These are phyloP conservation scores for Acrocyrtus sp. DNA, from an alignment of 2,888 invertebrate species.

Conservation along the genomic window DNA sequence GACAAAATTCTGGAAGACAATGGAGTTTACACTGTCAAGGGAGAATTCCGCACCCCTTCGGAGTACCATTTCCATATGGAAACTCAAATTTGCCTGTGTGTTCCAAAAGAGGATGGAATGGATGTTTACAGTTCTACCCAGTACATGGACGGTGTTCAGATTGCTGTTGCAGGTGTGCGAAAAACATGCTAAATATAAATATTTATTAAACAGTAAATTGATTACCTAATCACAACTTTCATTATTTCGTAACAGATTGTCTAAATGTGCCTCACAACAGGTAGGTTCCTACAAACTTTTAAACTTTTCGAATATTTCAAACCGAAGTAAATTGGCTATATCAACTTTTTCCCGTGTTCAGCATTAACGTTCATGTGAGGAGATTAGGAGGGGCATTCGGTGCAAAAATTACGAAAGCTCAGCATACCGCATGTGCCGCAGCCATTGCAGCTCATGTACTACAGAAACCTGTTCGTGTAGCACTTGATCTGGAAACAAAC, in stretches of 20 bases:
- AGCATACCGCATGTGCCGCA: constrained; percentile 68
- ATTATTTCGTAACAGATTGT: no score
- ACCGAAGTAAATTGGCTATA: neutral
- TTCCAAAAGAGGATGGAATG: constrained; percentile 80
- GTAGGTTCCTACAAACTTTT: no score
- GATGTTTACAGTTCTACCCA: constrained; percentile 79
- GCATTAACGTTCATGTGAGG: constrained; percentile 73
- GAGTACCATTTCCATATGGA: constrained; percentile 71
- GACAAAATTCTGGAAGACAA: neutral
- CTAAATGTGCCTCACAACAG: constrained; percentile 72
- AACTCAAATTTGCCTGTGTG: constrained; percentile 74
- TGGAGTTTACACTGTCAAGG: constrained; percentile 8
- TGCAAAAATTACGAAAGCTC: constrained; percentile 65
- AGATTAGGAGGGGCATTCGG: constrained; percentile 36
- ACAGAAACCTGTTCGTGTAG: constrained; percentile 77
- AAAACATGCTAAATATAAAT: no score
- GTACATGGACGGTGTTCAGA: constrained; percentile 73
- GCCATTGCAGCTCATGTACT: constrained; percentile 76
- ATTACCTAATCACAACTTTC: no score
- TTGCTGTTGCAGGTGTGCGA: constrained; percentile 70
- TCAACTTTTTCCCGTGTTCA: neutral
- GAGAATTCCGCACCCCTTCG: constrained; percentile 12
- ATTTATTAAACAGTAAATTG: no score
- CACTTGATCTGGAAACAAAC: constrained; percentile 77
- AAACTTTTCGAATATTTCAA: neutral